Evolutionary conservation across 2,888 invertebrate genomes (phyloP).

Genomic region (Athalia circularis): DNA sequence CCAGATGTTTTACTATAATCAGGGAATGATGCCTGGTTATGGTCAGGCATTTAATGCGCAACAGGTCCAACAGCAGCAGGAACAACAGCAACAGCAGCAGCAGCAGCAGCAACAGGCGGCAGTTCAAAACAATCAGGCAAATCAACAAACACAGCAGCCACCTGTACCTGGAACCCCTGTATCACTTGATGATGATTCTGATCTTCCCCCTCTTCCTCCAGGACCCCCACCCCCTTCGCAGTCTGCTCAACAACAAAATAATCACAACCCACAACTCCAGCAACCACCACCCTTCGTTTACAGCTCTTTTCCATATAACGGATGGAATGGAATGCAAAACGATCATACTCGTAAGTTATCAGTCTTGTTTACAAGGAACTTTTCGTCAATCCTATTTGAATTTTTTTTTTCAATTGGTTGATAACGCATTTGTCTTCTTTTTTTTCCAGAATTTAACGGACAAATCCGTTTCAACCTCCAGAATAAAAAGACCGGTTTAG

Average conservation of each 20-base stretch:
- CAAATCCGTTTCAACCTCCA: constrained; percentile 71
- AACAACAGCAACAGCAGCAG: constrained; percentile 45
- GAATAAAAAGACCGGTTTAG: constrained; percentile 71
- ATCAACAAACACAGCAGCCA: constrained; percentile 63
- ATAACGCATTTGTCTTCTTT: constrained; percentile 10
- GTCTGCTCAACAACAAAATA: constrained; percentile 61
- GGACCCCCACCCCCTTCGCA: constrained; percentile 76
- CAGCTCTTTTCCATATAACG: constrained; percentile 63
- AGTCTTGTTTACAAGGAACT: background rate
- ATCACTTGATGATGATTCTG: constrained; percentile 74
- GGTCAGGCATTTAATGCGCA: constrained; percentile 67
- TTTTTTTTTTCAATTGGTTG: background rate
- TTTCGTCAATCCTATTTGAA: background rate
- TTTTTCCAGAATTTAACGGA: constrained; percentile 66
- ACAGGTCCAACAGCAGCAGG: constrained; percentile 55
- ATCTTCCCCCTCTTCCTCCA: constrained; percentile 78
- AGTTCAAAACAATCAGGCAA: constrained; percentile 64
- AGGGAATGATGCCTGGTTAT: constrained; percentile 69
- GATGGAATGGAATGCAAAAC: constrained; percentile 67
- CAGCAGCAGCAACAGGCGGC: constrained; percentile 51
- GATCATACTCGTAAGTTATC: constrained; percentile 66
- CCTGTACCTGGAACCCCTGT: constrained; percentile 75
- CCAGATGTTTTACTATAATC: constrained; percentile 70
- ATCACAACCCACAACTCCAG: constrained; percentile 69
- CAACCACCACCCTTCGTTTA: constrained; percentile 67